A percentile compares a stretch with the other conserved stretches of the same genome.
Conservation (phyloP, 2,888 invertebrate species). For the Campoplex capitator region DNA sequence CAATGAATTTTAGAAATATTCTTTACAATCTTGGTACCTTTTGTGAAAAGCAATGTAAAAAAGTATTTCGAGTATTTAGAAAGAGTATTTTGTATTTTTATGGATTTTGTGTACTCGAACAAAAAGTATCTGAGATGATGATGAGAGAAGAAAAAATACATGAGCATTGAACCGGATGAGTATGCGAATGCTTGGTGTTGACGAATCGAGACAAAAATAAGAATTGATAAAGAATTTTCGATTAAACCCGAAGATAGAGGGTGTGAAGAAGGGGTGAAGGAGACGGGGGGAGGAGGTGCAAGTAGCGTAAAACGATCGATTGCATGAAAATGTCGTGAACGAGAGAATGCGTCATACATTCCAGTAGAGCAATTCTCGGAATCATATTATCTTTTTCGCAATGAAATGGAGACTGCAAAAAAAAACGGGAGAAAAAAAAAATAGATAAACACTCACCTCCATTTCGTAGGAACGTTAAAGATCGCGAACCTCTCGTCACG, state of each 20-base stretch:
- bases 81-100: neutral
- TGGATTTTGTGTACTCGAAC: neutral
- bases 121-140: neutral
- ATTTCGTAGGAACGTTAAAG: constrained; percentile 53
- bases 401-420: neutral
- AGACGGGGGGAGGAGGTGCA: neutral
- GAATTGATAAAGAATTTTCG: neutral
- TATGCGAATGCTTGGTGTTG: neutral
- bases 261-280: neutral
- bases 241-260: neutral
- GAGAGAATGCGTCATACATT: constrained; percentile 15
- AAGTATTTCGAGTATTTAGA: neutral
- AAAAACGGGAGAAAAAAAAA: neutral
- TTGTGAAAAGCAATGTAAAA: neutral
- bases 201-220: neutral
- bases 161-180: neutral
- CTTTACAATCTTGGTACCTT: neutral
- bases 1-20: neutral
- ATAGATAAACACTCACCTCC: constrained; percentile 52
- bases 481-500: constrained; percentile 46
- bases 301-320: constrained; percentile 59
- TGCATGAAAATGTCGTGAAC: constrained; percentile 38
- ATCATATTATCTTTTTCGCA: constrained; percentile 3
- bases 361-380: neutral
- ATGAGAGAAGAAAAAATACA: neutral